A percentile compares a stretch with the other conserved stretches of the same genome.
Conservation (phyloP, 2,797 vertebrate species). For the Phoeniculus purpureus region DNA sequence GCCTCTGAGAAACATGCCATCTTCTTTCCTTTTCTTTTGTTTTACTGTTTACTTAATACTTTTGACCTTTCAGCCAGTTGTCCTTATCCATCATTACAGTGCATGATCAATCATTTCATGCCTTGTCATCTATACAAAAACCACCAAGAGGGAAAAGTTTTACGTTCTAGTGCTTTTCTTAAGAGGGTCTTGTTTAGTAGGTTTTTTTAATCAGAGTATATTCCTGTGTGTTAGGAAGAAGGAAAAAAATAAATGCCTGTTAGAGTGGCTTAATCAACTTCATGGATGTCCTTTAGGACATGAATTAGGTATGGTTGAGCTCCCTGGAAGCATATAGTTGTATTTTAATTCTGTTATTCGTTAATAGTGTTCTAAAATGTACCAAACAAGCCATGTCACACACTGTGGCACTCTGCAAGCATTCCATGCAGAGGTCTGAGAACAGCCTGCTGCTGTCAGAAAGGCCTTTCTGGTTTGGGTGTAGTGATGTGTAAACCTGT, state of each 20-base stretch:
- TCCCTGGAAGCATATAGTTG: neutral
- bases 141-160: slow-evolving; percentile 49
- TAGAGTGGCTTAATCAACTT: neutral
- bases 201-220: neutral
- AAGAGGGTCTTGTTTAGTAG: neutral
- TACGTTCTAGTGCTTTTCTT: slow-evolving; percentile 41
- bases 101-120: slow-evolving; percentile 75
- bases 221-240: slow-evolving; percentile 28
- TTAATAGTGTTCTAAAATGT: neutral
- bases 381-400: accelerated
- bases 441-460: neutral
- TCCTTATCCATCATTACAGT: slow-evolving; percentile 76
- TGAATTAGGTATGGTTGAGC: neutral
- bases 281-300: neutral
- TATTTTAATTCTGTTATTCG: neutral
- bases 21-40: slow-evolving; percentile 57
- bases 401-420: neutral
- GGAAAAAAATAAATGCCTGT: neutral
- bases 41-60: slow-evolving; percentile 77
- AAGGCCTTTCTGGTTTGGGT: neutral
- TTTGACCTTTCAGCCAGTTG: slow-evolving; percentile 79
- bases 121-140: slow-evolving; percentile 67
- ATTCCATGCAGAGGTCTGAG: neutral
- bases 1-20: slow-evolving; percentile 57
- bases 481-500: neutral